Base-by-base conservation (phyloP, 2,797 vertebrate genomes). In the Falco naumanni region DNA sequence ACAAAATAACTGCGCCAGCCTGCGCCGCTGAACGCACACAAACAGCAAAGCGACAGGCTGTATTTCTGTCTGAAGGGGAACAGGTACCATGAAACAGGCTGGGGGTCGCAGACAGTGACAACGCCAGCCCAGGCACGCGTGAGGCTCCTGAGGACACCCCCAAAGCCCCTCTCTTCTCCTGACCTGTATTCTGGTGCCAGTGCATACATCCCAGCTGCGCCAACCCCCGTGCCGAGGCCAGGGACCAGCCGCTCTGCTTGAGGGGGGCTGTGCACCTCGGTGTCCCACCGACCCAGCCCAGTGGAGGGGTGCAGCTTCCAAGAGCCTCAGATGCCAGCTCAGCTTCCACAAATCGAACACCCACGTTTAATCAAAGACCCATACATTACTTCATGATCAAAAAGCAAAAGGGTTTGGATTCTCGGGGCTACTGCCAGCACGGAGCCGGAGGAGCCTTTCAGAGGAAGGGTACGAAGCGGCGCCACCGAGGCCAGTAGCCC, bases 71-170 rank as follows among this genome's bases (percentile, higher is more conserved):
- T 0, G 0, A 41, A 4, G 48, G 80, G 5, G 20, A 65, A 69
- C 59, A 37, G 13, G 72, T n/a, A 43, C 34, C n/a, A 25, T 10
- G 50, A 16, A 80, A 88, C 1, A 6, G 74, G 48, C 0, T 39
- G 59, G 74, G 82, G 75, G 65, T 66, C 2, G 2, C 65, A 56
- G 26, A 22, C 1, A 24, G 76, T 13, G 56, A 48, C 68, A 53
- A 6, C 64, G 41, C 0, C 0, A 94, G n/a, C 25, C 37, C 61
- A 37, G 65, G 50, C 19, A 80, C 1, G 0, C 3, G 8, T 3
- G 54, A 81, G 61, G 26, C 31, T 72, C 61, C 29, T 2, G 3
- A 59, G 76, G 63, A 63, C 47, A 81, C 10, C 26, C 43, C 13
- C 24, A 17, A 39, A 69, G 24, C 11, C 14, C 33, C n/a, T 47